These are phyloP conservation scores for Hyles euphorbiae DNA, from an alignment of 1,140 invertebrate species.

Conservation along the genomic window DNA sequence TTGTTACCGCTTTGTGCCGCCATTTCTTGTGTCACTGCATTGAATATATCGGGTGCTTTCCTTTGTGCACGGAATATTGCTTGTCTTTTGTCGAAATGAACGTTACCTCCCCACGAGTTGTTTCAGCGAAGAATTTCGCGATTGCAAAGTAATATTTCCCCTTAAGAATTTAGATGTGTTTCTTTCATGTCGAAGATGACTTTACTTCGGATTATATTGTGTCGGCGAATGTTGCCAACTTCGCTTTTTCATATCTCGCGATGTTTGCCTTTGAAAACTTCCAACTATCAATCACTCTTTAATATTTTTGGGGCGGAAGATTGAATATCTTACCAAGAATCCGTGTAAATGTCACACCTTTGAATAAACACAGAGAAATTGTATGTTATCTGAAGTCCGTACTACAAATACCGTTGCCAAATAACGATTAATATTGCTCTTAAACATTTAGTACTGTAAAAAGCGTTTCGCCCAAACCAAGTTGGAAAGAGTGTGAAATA, in stretches of 20 bases:
- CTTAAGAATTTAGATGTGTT: conserved; percentile 70
- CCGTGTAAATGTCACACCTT: too few species aligned
- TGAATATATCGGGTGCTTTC: conserved; percentile 72
- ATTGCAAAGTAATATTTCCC: conserved; percentile 74
- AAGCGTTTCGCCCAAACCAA: not conserved
- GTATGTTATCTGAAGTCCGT: too few species aligned
- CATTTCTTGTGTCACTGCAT: conserved; percentile 74
- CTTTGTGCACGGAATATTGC: conserved; percentile 74
- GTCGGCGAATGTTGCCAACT: conserved; percentile 42
- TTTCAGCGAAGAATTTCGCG: conserved; percentile 70
- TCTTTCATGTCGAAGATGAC: conserved; percentile 65
- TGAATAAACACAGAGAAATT: too few species aligned
- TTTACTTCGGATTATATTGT: conserved; percentile 64
- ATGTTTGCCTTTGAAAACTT: conserved; percentile 16
- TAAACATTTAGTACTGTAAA: not conserved
- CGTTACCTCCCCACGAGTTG: conserved; percentile 70
- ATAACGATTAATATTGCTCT: too few species aligned
- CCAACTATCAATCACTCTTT: conserved; percentile 13
- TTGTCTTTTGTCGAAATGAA: conserved; percentile 73
- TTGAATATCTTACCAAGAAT: not conserved
- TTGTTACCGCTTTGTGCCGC: conserved; percentile 70
- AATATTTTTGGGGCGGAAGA: conserved; percentile 2
- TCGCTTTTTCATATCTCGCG: conserved; percentile 38
- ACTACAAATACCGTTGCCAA: too few species aligned
- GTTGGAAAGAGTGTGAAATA: conserved; percentile 6